phyloP scores from a whole-genome alignment of 2,113 vertebrate species.

The Glareola pratincola region DNA sequence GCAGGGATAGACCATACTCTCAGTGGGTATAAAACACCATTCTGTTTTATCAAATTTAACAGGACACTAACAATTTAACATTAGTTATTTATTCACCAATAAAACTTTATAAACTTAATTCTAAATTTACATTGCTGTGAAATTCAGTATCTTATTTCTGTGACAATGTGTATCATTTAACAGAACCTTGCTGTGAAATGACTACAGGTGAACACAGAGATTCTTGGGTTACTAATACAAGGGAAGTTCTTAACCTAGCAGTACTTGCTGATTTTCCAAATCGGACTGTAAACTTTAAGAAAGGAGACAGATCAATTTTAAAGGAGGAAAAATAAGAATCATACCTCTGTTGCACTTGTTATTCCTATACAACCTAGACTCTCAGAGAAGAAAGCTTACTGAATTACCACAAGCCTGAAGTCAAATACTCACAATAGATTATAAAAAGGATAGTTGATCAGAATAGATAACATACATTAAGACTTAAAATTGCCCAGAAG shows the following conservation, averaged over 20 bases:
- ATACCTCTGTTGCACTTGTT: neutral
- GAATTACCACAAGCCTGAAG: neutral
- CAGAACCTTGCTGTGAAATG: neutral
- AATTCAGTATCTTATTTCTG: neutral
- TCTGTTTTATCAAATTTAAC: neutral
- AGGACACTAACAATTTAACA: neutral
- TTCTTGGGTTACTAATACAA: neutral
- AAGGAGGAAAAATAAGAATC: neutral
- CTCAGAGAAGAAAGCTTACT: neutral
- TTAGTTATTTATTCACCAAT: neutral
- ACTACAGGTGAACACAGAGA: neutral
- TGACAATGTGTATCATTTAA: neutral
- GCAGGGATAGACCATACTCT: neutral
- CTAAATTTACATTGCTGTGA: neutral
- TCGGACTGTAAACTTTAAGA: neutral
- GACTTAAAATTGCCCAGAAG: neutral
- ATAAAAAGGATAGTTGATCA: neutral
- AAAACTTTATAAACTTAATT: neutral
- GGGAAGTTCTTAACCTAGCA: neutral
- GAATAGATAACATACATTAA: neutral
- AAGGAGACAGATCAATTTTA: neutral
- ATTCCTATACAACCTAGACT: neutral
- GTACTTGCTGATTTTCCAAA: neutral
- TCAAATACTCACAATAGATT: neutral
- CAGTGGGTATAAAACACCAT: neutral